Evolutionary conservation across 2,797 vertebrate genomes (phyloP), one percentile per base, ranked within the genome.

Genomic region (Arctocebus calabarensis): DNA sequence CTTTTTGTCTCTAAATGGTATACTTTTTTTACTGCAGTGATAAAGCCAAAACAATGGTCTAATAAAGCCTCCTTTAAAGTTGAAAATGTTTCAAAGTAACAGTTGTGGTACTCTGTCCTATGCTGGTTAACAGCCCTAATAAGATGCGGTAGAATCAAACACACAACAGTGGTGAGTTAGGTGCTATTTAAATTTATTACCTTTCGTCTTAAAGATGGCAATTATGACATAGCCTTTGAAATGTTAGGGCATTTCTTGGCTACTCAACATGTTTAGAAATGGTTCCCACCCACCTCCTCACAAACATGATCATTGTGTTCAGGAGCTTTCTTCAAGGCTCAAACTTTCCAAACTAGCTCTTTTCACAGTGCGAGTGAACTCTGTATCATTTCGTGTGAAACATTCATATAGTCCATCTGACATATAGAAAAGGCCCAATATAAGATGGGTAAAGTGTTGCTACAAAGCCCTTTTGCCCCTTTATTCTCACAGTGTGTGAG

Each of bases 1-100:
- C 25, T 23, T 90, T 95, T 94, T 82, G 59, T 61, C 27, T 96
- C 20, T 88, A 61, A 84, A 94, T n/a, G 37, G 68, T 79, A 71
- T 11, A 17, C 8, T 70, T 96, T 90, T 92, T 57, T 89, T 0
- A 85, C 29, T 4, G 73, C n/a, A 78, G 8, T 55, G 34, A 93
- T 34, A 71, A 92, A 95, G 52, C 57, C 8, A 84, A 90, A 93
- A 73, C 45, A 85, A 79, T 91, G 1, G 3, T 34, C 45, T 48
- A 62, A 37, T 25, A 52, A 94, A 86, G 29, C 2, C 11, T 73
- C 57, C 32, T 62, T 85, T 84, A 34, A 73, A 73, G 45, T n/a
- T 81, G 23, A 93, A 84, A 79, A 68, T 74, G 43, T 12, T 78
- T 48, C 48, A 25, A 75, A 83, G n/a, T 25, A 75, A 27, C 12